phyloP scores from a whole-genome alignment of 2,797 vertebrate genomes.

The Lagorchestes hirsutus region DNA sequence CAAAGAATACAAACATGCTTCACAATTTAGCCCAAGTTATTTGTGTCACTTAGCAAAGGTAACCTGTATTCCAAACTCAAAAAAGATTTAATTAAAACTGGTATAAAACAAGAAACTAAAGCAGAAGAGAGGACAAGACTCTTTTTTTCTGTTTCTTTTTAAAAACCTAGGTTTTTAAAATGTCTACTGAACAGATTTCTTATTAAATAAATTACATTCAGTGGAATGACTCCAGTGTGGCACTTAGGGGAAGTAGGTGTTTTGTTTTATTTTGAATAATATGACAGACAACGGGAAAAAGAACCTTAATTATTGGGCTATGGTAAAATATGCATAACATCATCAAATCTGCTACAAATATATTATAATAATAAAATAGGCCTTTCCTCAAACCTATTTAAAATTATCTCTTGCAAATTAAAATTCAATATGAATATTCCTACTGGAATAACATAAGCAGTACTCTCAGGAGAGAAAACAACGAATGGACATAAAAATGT shows the following conservation, averaged over 20 bases:
- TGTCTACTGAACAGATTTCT: background rate
- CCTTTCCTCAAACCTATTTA: background rate
- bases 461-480: background rate
- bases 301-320: background rate
- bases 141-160: background rate
- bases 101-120: conserved; percentile 21
- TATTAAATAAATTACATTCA: conserved; percentile 15
- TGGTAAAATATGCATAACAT: conserved; percentile 7
- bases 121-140: background rate
- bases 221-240: background rate
- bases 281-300: background rate
- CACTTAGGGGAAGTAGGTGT: background rate
- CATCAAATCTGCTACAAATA: background rate
- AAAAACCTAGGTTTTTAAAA: background rate
- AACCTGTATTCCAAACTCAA: conserved; percentile 35
- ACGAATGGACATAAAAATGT: background rate
- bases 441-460: background rate
- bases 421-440: background rate
- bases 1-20: conserved; percentile 46
- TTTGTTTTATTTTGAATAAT: background rate
- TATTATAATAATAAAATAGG: conserved; percentile 5
- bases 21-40: conserved; percentile 31
- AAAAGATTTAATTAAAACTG: background rate
- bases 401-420: background rate
- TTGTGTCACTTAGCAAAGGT: conserved; percentile 12